Conservation (phyloP, 1,140 invertebrate genomes). For the Adelges cooleyi region DNA sequence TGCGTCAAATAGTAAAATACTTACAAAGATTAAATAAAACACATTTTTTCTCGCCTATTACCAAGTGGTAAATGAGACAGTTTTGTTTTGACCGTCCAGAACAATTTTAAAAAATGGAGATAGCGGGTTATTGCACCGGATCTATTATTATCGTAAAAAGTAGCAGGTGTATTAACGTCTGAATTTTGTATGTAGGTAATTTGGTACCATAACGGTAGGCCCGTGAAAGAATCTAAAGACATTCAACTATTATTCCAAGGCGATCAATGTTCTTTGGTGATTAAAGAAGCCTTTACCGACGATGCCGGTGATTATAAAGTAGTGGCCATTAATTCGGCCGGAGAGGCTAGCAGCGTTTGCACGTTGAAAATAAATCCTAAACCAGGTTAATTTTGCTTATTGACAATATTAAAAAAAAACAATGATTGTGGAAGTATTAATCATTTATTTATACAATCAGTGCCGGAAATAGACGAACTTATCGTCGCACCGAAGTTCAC, state of each 20-base stretch:
- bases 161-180: too few species aligned
- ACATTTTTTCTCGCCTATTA: too few species aligned
- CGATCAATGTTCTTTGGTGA: conserved; percentile 65
- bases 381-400: conserved; percentile 35
- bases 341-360: conserved; percentile 63
- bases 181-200: conserved; percentile 46
- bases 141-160: too few species aligned
- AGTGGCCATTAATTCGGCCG: conserved; percentile 65
- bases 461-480: neutral
- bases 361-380: conserved; percentile 43
- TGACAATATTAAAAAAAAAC: neutral
- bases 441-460: neutral
- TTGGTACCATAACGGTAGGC: conserved; percentile 73
- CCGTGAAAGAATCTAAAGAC: conserved; percentile 74
- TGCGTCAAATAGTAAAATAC: too few species aligned
- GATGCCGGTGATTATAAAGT: conserved; percentile 70
- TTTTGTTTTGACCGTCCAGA: too few species aligned
- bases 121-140: too few species aligned
- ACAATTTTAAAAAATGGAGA: too few species aligned
- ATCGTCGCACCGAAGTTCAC: conserved; percentile 49
- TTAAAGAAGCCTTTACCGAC: conserved; percentile 59
- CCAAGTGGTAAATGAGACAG: too few species aligned
- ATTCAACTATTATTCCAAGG: conserved; percentile 68
- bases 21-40: too few species aligned
- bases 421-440: too few species aligned